These are phyloP conservation scores for Amphilophus citrinellus DNA, from an alignment of 2,113 vertebrate genomes.

Conservation along the genomic window DNA sequence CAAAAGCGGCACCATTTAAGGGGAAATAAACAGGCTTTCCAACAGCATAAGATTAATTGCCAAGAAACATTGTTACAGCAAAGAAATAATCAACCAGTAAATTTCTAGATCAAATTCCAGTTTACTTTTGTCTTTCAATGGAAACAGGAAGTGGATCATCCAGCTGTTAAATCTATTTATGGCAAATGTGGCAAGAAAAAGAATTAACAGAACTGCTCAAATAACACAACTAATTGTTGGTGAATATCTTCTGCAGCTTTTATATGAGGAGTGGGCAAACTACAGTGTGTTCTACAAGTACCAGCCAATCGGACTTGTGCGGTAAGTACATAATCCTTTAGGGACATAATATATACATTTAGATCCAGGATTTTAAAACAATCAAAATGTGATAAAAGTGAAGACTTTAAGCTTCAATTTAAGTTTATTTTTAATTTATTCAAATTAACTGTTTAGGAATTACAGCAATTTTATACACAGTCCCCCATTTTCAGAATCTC, in stretches of 20 bases:
- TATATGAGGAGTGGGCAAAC: conserved; percentile 97
- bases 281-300: conserved; percentile 97
- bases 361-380: not conserved
- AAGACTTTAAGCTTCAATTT: not conserved
- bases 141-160: too few species aligned
- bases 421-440: not conserved
- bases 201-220: not conserved
- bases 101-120: too few species aligned
- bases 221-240: not conserved
- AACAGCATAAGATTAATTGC: too few species aligned
- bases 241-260: conserved; percentile 82
- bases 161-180: too few species aligned
- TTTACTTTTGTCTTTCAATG: too few species aligned
- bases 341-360: not conserved
- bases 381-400: not conserved
- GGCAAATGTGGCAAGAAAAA: too few species aligned
- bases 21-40: too few species aligned
- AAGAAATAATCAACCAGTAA: too few species aligned
- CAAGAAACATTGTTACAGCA: too few species aligned
- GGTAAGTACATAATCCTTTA: conserved; percentile 79
- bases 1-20: too few species aligned
- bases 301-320: conserved; percentile 94
- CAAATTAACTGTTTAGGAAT: not conserved
- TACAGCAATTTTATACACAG: not conserved
- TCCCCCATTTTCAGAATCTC: not conserved